These are phyloP conservation scores for Platycheirus rosarum DNA, from an alignment of 2,888 invertebrate species.

Conservation along the genomic window DNA sequence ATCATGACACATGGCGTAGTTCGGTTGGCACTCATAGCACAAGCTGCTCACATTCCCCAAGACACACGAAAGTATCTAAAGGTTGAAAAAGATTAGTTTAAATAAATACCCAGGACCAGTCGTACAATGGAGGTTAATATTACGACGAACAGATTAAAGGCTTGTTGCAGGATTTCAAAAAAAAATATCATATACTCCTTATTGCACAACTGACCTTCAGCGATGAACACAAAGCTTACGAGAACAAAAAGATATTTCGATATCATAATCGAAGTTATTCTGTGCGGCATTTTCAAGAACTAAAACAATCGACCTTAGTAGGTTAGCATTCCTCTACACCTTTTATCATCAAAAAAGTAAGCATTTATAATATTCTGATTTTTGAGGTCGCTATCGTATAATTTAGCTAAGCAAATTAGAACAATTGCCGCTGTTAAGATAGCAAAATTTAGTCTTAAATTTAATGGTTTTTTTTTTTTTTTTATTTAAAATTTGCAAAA, in stretches of 20 bases:
- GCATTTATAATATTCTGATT: constrained; percentile 4
- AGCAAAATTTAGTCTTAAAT: background rate
- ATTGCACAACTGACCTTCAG: too few species aligned
- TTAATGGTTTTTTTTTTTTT: too few species aligned
- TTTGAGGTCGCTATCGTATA: background rate
- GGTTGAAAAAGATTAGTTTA: background rate
- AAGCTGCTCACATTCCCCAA: background rate
- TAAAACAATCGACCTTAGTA: background rate
- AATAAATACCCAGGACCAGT: too few species aligned
- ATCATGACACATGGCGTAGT: constrained; percentile 72
- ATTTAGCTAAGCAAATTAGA: background rate
- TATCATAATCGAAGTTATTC: constrained; percentile 6
- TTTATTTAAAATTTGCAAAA: background rate
- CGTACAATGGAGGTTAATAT: too few species aligned
- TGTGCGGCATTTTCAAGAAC: background rate
- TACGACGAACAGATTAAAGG: too few species aligned
- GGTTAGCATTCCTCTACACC: background rate
- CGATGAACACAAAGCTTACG: too few species aligned
- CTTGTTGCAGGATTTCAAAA: too few species aligned
- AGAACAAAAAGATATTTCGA: background rate
- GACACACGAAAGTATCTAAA: constrained; percentile 22
- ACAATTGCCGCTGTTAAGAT: background rate
- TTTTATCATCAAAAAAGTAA: background rate
- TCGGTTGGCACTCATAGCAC: constrained; percentile 74
- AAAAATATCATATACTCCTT: too few species aligned